These are phyloP conservation scores for Trichogramma evanescens DNA, from an alignment of 2,888 invertebrate genomes.

Conservation along the genomic window DNA sequence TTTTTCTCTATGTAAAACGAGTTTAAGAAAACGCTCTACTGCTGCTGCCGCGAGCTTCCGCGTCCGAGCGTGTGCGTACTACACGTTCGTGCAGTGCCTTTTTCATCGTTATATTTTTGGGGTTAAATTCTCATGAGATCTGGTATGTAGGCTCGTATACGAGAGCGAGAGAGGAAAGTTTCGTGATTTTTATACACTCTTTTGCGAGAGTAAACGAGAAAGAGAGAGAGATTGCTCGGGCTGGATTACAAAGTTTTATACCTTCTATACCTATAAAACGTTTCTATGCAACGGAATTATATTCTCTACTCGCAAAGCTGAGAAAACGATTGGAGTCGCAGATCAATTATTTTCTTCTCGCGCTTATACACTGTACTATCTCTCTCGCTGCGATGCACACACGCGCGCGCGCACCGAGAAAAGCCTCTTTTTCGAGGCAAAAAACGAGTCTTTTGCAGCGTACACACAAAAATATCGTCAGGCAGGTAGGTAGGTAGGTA, in stretches of 20 bases:
- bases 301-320: too few species aligned
- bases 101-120: background rate
- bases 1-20: too few species aligned
- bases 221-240: background rate
- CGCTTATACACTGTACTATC: too few species aligned
- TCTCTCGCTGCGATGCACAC: too few species aligned
- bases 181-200: background rate
- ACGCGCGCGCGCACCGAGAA: too few species aligned
- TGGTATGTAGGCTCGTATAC: background rate
- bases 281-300: too few species aligned
- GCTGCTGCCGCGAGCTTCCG: background rate
- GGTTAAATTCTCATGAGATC: background rate
- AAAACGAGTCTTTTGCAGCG: too few species aligned
- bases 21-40: background rate
- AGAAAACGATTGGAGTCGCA: too few species aligned
- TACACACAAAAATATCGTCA: background rate
- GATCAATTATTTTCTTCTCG: too few species aligned
- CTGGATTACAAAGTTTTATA: background rate
- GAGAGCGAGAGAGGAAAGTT: background rate
- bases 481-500: slow-evolving; percentile 2
- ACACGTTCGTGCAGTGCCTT: background rate
- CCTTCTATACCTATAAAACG: too few species aligned
- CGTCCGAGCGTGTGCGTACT: slow-evolving; percentile 8
- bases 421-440: too few species aligned
- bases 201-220: background rate